Base-by-base conservation (phyloP, 2,113 vertebrate species). In the Leptobrachium leishanense region DNA sequence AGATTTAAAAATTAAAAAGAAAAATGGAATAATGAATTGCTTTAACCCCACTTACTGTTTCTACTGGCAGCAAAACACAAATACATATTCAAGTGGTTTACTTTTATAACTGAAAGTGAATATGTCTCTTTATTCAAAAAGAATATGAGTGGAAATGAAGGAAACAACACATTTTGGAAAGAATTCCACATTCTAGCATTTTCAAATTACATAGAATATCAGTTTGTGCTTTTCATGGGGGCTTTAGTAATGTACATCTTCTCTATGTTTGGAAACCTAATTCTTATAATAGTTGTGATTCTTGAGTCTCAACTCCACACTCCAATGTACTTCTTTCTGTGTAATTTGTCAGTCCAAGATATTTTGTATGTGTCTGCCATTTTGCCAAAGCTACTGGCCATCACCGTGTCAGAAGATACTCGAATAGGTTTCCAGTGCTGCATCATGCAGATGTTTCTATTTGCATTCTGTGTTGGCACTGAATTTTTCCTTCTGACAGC, bases 401-500 rank as follows among this genome's bases (percentile, higher is more conserved):
- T 43, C 6, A 62, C 44, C n/a, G 6, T 72, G 40, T 53, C 68
- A 6, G 31, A 43, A 6, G 39, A 78, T 6, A 64, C 4, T 12
- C 42, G 4, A 9, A 78, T 78, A 59, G 64, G 42, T 10, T 72
- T 72, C 10, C 15, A 20, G 40, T 6, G 39, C 43, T 78, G 76
- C 46, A 72, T 78, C 57, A 42, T 57, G 8, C 76, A 78, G 13
- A 46, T 72, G 39, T 72, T 72, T 69, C 12, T 78, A 7, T 78
- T 63, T 31, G 68, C 42, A 2, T 40, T 63, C 43, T 78, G 68
- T 20, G 11, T 72, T 12, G 3, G 40, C 8, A 71, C 64, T 20
- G 78, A 75, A 59, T 75, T 68, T n/a, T 68, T 68, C 3, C 81
- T 83, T 5, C 66, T 86, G 8, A 76, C 83, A 65, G 42, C 83